Percentiles rank a stretch among this genome's conserved stretches.
Evolutionary conservation across 2,888 invertebrate genomes (phyloP).

Genomic region (Chromoteleia sp.): DNA sequence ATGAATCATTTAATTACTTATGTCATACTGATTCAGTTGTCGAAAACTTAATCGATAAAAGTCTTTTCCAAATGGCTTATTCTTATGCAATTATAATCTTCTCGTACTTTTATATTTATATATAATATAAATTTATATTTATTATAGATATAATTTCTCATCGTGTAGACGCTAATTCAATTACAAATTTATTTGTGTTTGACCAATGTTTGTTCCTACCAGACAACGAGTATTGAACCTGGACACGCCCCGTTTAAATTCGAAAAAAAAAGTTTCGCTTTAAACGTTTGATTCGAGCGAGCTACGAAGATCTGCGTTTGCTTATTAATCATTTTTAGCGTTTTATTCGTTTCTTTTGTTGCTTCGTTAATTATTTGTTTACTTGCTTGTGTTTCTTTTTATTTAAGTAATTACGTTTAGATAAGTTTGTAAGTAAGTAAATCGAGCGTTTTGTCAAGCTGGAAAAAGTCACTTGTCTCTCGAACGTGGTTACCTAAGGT

Average conservation of each 20-base stretch:
- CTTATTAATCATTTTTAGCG: neutral
- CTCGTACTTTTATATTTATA: slow-evolving; percentile 10
- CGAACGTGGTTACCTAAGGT: slow-evolving; percentile 67
- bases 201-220: slow-evolving; percentile 7
- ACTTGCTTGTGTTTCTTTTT: slow-evolving; percentile 2
- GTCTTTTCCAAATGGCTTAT: slow-evolving; percentile 37
- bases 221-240: slow-evolving; percentile 52
- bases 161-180: slow-evolving; percentile 34
- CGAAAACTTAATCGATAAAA: slow-evolving; percentile 45
- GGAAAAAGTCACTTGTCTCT: slow-evolving; percentile 72
- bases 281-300: slow-evolving; percentile 61
- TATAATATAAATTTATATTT: slow-evolving; percentile 19
- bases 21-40: slow-evolving; percentile 33
- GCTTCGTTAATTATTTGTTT: slow-evolving; percentile 27
- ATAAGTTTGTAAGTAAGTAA: slow-evolving; percentile 74
- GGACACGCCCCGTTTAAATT: slow-evolving; percentile 50
- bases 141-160: slow-evolving; percentile 36
- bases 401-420: slow-evolving; percentile 77
- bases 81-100: slow-evolving; percentile 14
- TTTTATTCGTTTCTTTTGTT: slow-evolving; percentile 1
- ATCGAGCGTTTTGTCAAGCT: slow-evolving; percentile 72
- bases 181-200: slow-evolving; percentile 14
- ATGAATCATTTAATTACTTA: slow-evolving; percentile 21
- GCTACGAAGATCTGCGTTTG: slow-evolving; percentile 64
- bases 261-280: slow-evolving; percentile 15